Base-by-base conservation (phyloP, 2,113 vertebrate genomes). In the Lepus americanus region DNA sequence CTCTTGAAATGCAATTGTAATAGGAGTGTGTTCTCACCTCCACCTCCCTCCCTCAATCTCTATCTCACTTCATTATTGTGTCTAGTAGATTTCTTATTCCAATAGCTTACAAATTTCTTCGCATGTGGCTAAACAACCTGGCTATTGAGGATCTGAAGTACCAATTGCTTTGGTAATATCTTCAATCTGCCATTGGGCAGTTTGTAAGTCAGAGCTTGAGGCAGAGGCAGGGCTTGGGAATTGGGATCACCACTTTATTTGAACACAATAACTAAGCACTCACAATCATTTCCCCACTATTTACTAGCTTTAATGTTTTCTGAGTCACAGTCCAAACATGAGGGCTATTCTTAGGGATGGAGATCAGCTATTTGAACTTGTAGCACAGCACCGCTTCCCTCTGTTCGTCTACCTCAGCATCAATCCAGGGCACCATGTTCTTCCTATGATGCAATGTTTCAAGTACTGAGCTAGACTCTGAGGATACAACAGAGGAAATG, bases 1-100 rank as follows among this genome's bases (percentile, higher is more conserved):
- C 29, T 83, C 31, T 96, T 66, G 33, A 72, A 61, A 59, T 95
- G 59, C 85, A 89, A 85, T 59, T 29, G 22, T 36, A 55, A 36
- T 53, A 20, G 22, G 2, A 27, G 9, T 59, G 51, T 87, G 36
- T 23, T 66, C 16, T 87, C 16, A 66, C 19, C 16, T 90, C 29
- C 4, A 31, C 6, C 23, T 77, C n/a, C 23, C 49, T 89, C 23
- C 49, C 6, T 61, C 25, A 53, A 8, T 77, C 10, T 31, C 25
- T 23, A 9, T 79, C 29, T 63, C 25, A 7, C 7, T 12, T 12
- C 14, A 22, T 77, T 88, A 36, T 63, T 59, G 59, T 78, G n/a
- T 36, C 23, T 33, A 31, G 29, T 82, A 63, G 14, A 69, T 81
- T 81, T 27, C 53, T 55, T 61, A 53, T 87, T 87, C 22, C 20